These are phyloP conservation scores for Chorisops tibialis DNA, from an alignment of 2,888 invertebrate species.

Conservation along the genomic window DNA sequence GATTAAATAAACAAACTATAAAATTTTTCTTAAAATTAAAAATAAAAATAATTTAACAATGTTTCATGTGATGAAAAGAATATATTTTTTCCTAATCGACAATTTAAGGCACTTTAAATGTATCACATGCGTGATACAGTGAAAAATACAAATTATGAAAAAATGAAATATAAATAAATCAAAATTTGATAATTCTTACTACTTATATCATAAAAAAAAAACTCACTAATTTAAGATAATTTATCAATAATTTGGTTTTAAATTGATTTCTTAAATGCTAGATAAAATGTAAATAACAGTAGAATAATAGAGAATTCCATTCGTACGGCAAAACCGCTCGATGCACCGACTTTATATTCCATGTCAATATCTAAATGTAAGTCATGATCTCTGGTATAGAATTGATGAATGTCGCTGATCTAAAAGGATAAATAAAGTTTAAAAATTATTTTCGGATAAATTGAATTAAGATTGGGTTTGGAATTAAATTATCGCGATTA, in stretches of 20 bases:
- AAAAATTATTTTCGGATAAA: too few relatives aligned
- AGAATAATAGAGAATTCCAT: neutral
- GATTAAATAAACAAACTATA: too few relatives aligned
- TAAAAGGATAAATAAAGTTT: constrained; percentile 43
- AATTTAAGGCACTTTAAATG: constrained; percentile 25
- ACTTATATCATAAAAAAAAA: neutral
- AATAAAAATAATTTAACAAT: too few relatives aligned
- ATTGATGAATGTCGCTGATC: constrained; percentile 71
- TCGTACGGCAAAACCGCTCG: constrained; percentile 30
- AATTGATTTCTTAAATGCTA: neutral
- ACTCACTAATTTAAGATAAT: neutral
- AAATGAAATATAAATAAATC: neutral
- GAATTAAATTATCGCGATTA: too few relatives aligned
- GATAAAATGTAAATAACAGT: neutral
- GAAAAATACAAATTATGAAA: neutral
- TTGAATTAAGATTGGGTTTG: too few relatives aligned
- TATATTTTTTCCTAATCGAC: constrained; percentile 19
- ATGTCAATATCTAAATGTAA: constrained; percentile 50
- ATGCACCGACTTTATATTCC: constrained; percentile 52
- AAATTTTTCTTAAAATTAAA: too few relatives aligned
- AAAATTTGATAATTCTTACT: neutral
- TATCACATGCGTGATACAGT: neutral
- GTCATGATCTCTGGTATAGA: constrained; percentile 65
- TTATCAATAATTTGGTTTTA: neutral
- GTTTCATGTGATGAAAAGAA: neutral